These are phyloP conservation scores for Dasyornis broadbenti DNA, from an alignment of 2,113 vertebrate genomes.

Conservation along the genomic window DNA sequence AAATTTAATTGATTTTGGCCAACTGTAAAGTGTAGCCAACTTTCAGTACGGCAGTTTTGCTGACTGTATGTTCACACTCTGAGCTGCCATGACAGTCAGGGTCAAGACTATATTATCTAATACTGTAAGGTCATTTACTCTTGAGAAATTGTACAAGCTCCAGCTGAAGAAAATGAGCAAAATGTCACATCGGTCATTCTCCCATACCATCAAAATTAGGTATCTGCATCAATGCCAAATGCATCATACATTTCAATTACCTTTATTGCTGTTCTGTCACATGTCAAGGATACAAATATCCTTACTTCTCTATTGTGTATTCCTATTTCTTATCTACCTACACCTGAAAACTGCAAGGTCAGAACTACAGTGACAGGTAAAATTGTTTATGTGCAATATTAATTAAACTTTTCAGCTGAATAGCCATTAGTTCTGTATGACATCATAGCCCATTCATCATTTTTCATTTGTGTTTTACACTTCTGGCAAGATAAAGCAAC, in stretches of 20 bases:
- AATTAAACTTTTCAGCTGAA: slow-evolving; percentile 33
- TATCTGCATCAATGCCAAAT: slow-evolving; percentile 21
- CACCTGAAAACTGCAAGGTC: slow-evolving; percentile 19
- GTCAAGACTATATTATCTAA: slow-evolving; percentile 22
- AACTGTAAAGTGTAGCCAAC: background rate
- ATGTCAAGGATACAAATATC: slow-evolving; percentile 18
- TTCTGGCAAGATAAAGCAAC: background rate
- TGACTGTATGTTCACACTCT: background rate
- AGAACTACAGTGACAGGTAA: background rate
- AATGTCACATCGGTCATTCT: background rate
- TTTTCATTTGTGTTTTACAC: background rate
- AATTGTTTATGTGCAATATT: background rate
- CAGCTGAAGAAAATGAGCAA: slow-evolving; percentile 18
- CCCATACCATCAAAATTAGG: slow-evolving; percentile 2
- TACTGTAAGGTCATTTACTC: background rate
- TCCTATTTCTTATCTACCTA: slow-evolving; percentile 2
- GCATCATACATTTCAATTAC: slow-evolving; percentile 31
- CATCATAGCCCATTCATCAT: background rate
- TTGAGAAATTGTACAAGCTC: slow-evolving; percentile 7
- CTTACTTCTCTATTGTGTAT: background rate
- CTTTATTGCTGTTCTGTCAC: slow-evolving; percentile 7
- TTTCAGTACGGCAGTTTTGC: background rate
- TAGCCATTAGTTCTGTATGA: background rate
- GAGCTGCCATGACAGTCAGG: background rate
- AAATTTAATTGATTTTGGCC: background rate